phyloP scores from a whole-genome alignment of 2,797 vertebrate species.

The Sebastes aleutianus region DNA sequence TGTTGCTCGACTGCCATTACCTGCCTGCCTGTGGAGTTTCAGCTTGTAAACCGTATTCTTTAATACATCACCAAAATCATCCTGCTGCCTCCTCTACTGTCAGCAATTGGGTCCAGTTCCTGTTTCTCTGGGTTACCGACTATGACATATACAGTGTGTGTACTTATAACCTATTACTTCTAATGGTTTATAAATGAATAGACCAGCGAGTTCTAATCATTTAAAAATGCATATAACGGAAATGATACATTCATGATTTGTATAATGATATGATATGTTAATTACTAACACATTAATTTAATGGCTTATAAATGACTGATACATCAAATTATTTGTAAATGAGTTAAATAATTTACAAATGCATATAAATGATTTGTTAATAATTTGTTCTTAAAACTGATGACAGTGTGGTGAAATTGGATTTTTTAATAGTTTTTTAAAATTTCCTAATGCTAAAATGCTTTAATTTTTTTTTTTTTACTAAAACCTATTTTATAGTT shows the following conservation, averaged over 20 bases:
- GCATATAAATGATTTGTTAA: neutral
- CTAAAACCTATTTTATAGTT: neutral
- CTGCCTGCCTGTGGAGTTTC: no score
- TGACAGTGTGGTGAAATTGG: neutral
- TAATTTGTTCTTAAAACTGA: neutral
- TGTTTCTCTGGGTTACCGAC: no score
- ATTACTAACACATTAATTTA: neutral
- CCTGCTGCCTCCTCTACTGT: no score
- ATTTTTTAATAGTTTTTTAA: neutral
- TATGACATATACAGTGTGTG: neutral
- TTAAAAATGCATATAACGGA: neutral
- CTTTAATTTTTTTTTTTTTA: neutral
- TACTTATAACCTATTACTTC: neutral
- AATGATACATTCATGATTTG: neutral
- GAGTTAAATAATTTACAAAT: neutral
- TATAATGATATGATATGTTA: neutral
- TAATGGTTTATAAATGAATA: neutral
- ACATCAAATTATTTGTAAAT: neutral
- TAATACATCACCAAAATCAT: no score
- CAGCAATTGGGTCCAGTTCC: no score
- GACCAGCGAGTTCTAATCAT: neutral
- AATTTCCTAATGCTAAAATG: neutral
- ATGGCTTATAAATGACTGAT: neutral
- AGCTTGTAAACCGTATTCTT: no score
- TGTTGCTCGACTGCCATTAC: no score